phyloP scores from a whole-genome alignment of 2,888 invertebrate species.

The Sussaba pulchella region DNA sequence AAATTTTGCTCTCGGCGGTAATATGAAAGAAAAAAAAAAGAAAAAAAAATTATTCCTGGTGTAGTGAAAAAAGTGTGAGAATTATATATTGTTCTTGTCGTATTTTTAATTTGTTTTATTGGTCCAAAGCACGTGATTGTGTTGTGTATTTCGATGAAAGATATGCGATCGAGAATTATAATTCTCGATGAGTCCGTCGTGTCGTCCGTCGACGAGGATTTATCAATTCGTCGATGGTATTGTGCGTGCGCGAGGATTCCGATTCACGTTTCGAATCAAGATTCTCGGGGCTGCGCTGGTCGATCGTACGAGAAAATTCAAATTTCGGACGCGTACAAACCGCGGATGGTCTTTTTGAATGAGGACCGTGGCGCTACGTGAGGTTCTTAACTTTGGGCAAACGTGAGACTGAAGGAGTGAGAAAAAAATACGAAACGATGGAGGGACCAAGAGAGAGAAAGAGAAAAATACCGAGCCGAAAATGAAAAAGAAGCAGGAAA shows the following conservation, averaged over 20 bases:
- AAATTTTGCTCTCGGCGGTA: slow-evolving; percentile 2
- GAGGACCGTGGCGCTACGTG: slow-evolving; percentile 1
- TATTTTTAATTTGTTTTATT: not conserved
- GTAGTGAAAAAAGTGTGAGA: not conserved
- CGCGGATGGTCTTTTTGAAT: not conserved
- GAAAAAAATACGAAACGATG: too few relatives aligned
- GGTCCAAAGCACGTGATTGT: not conserved
- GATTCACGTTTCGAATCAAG: slow-evolving; percentile 22
- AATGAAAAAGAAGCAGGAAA: not conserved
- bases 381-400: slow-evolving; percentile 34
- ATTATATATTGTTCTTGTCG: not conserved
- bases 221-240: slow-evolving; percentile 5
- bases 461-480: not conserved
- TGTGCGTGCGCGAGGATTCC: slow-evolving; percentile 12
- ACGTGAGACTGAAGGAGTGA: not conserved
- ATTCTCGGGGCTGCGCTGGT: not conserved
- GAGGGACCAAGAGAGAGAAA: not conserved
- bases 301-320: slow-evolving; percentile 20
- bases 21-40: slow-evolving; percentile 23
- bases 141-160: not conserved
- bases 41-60: not conserved
- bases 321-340: slow-evolving; percentile 39
- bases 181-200: not conserved
- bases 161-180: not conserved
- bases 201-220: not conserved